Conservation (phyloP, 2,113 vertebrate genomes). For the Clarias batrachus region DNA sequence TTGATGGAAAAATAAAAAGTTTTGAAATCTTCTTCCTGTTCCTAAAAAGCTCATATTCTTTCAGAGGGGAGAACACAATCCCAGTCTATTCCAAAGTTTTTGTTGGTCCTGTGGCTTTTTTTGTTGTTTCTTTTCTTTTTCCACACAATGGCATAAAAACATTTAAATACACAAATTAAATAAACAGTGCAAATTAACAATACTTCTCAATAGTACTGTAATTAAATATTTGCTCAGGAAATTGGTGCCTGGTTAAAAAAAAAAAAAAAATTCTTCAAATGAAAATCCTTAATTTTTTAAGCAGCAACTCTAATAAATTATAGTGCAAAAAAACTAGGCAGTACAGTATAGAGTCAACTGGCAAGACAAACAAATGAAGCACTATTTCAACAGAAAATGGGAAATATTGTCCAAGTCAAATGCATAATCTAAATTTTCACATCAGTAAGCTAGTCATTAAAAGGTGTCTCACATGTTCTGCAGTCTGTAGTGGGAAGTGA, state of each 20-base stretch:
- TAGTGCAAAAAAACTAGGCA: constrained; percentile 25
- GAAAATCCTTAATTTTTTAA: neutral
- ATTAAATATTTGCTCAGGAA: constrained; percentile 24
- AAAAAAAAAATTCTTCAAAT: neutral
- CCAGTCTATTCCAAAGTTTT: neutral
- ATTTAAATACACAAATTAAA: constrained; percentile 3
- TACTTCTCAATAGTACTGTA: neutral
- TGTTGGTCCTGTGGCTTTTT: constrained; percentile 25
- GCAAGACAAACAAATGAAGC: neutral
- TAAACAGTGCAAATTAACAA: constrained; percentile 44
- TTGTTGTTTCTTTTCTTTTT: neutral
- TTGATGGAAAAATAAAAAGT: neutral
- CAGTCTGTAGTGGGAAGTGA: neutral
- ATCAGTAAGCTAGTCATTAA: neutral
- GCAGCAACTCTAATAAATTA: constrained; percentile 42
- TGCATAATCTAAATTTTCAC: neutral
- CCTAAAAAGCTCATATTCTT: neutral
- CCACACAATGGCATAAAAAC: constrained; percentile 19
- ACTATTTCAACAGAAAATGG: neutral
- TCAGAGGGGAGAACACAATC: neutral
- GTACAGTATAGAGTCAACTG: constrained; percentile 4
- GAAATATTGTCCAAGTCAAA: neutral
- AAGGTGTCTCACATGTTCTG: neutral
- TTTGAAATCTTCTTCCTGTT: neutral
- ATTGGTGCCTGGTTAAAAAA: neutral